phyloP scores from a whole-genome alignment of 1,140 invertebrate genomes.

The Paralvinella palmiformis region DNA sequence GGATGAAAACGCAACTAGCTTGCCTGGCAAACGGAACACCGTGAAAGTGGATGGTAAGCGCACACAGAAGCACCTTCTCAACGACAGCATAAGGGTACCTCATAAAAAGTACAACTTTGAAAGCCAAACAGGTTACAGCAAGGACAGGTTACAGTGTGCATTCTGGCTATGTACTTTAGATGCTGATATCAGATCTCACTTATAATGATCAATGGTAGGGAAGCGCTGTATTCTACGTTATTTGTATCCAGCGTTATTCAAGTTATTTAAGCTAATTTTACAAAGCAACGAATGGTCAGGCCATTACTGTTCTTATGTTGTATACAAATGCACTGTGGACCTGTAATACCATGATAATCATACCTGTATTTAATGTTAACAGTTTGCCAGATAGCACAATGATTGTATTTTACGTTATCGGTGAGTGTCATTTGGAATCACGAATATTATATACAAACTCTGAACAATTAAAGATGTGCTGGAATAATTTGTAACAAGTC shows the following conservation, averaged over 20 bases:
- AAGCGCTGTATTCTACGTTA: neutral
- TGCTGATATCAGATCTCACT: neutral
- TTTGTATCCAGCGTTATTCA: neutral
- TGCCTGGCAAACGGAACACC: neutral
- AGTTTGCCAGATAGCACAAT: neutral
- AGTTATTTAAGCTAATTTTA: neutral
- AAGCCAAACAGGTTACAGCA: too few species aligned
- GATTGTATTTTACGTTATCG: neutral
- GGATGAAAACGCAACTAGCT: neutral
- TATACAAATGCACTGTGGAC: too few species aligned
- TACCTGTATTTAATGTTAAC: too few species aligned
- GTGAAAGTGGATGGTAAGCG: neutral
- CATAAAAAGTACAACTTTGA: neutral
- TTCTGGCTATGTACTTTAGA: neutral
- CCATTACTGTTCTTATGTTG: neutral
- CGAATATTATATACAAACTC: neutral
- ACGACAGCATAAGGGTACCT: neutral
- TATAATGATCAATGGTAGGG: neutral
- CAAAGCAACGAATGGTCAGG: neutral
- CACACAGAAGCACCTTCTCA: conserved; percentile 1
- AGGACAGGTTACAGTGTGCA: neutral
- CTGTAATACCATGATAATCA: too few species aligned
- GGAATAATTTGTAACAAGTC: neutral
- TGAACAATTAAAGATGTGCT: neutral
- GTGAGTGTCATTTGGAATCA: neutral